Base-by-base conservation (phyloP, 2,888 invertebrate genomes). In the Stegana nigrithorax region DNA sequence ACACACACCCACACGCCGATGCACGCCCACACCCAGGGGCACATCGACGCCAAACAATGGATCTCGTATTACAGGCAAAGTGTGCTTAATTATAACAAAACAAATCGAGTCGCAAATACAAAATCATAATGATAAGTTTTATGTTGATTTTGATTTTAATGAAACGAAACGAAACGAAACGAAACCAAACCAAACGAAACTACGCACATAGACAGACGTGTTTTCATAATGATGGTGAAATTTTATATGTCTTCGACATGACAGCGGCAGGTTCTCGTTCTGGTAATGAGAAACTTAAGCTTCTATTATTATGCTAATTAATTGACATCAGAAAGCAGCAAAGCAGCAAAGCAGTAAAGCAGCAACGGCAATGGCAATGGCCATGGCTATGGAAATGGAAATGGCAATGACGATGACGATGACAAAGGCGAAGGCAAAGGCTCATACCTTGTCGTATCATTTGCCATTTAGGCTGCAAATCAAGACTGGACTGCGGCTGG, bases 231-330 rank as follows among this genome's bases (percentile, higher is more conserved):
- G 23, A 45, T 47, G 21, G 12, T 47, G 47, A 47, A 47, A 47
- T 47, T 25, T 47, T 47, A 47, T 47, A 47, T 25, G 25, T 23
- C 25, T 23, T 39, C 39, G 17, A 10, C 14, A 8, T 4, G 55
- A 19, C 36, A 14, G 19, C 12, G 4, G 10, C 14, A 5, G 14
- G 26, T 21, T 2, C 8, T 10, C n/a, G 45, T 14, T 7, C 5
- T 8, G 17, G 56, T 56, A 72, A 71, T 69, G 70, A 65, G 71
- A 73, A 75, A 75, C 78, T 70, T 72, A 79, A 79, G 68, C 80
- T 57, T 60, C 76, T 74, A 80, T 80, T 76, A 76, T 76, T 76
- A 76, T 76, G 76, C 80, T 76, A 78, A 76, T 76, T 76, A 76
- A 80, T 76, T 78, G 75, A 80, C 75, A 78, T 80, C 78, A 73